Conservation (phyloP, 2,113 vertebrate species). For the Indri indri region DNA sequence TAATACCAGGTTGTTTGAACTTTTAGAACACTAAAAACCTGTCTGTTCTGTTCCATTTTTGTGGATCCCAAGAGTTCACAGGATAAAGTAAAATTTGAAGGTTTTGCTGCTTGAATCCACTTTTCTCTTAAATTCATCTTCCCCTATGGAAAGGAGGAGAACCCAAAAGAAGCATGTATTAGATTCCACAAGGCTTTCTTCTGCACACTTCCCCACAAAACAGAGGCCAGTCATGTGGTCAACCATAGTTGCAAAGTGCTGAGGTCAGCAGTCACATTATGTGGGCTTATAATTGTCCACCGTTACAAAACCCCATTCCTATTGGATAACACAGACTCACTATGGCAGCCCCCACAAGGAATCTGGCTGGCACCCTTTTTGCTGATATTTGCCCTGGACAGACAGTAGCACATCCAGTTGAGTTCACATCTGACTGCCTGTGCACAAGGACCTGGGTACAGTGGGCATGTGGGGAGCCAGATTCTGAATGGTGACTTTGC, state of each 20-base stretch:
- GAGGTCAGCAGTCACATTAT: neutral
- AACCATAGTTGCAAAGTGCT: neutral
- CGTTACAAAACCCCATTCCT: neutral
- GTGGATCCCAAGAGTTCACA: neutral
- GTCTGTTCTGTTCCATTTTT: neutral
- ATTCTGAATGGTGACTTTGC: neutral
- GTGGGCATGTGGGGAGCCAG: neutral
- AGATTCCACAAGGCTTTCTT: neutral
- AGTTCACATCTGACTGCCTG: neutral
- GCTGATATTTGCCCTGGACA: neutral
- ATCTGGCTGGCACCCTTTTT: neutral
- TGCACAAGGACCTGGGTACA: neutral
- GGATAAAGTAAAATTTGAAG: neutral
- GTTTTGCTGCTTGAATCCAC: neutral
- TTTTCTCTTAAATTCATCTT: neutral
- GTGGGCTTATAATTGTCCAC: neutral
- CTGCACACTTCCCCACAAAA: neutral
- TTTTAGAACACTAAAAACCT: neutral
- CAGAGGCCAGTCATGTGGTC: neutral
- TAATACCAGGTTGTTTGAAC: neutral
- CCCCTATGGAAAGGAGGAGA: neutral
- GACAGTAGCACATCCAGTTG: neutral
- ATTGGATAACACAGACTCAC: neutral
- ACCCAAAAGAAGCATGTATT: neutral
- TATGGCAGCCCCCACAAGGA: neutral